A percentile compares a stretch with the other conserved stretches of the same genome.
phyloP scores from a whole-genome alignment of 2,888 invertebrate species.

The Trichopoda pennipes region DNA sequence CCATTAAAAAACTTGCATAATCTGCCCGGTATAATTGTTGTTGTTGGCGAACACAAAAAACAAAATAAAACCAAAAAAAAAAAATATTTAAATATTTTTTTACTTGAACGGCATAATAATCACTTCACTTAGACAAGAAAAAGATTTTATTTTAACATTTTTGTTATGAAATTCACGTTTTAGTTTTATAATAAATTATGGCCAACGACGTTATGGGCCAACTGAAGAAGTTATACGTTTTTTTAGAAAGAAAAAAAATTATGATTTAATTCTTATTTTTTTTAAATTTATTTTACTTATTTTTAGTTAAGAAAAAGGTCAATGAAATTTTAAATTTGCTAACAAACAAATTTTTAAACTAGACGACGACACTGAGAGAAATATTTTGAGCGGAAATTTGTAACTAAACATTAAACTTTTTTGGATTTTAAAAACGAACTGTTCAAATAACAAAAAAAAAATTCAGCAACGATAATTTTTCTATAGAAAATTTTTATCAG shows the following conservation, averaged over 20 bases:
- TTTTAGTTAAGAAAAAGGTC: slow-evolving; percentile 11
- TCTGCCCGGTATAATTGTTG: neutral
- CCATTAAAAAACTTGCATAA: slow-evolving; percentile 47
- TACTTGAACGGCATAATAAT: slow-evolving; percentile 29
- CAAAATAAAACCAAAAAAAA: too few species aligned
- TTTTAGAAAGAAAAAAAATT: slow-evolving; percentile 8
- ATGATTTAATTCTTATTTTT: slow-evolving; percentile 3
- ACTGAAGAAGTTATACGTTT: neutral
- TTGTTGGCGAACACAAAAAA: slow-evolving; percentile 10
- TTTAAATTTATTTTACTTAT: neutral
- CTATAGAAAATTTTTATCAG: too few species aligned
- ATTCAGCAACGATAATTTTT: too few species aligned
- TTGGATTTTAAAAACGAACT: neutral
- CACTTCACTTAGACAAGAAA: slow-evolving; percentile 19
- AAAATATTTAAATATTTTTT: slow-evolving; percentile 13
- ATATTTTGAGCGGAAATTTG: neutral
- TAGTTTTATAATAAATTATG: slow-evolving; percentile 15
- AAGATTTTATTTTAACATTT: slow-evolving; percentile 13
- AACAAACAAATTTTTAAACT: slow-evolving; percentile 5
- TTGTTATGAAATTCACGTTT: slow-evolving; percentile 50
- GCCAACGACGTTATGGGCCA: slow-evolving; percentile 7
- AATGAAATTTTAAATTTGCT: too few species aligned
- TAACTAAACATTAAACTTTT: too few species aligned
- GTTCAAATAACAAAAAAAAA: neutral
- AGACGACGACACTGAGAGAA: neutral